phyloP scores from a whole-genome alignment of 2,888 invertebrate genomes.

The Dichetophora obliterata region DNA sequence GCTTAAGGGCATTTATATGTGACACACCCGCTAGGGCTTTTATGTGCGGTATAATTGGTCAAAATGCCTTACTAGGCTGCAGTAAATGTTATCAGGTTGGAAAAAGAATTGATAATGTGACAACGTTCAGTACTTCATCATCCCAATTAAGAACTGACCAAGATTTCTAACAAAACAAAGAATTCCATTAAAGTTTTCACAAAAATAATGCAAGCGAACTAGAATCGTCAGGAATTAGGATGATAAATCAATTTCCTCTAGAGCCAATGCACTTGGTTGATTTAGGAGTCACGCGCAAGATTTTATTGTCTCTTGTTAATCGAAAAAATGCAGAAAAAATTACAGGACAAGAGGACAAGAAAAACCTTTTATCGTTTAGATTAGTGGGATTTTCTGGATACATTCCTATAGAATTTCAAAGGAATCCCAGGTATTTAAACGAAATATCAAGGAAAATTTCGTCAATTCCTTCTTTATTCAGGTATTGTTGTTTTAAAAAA shows the following conservation, averaged over 20 bases:
- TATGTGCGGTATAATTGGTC: no score
- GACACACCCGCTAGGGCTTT: no score
- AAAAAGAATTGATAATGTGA: conserved; percentile 30
- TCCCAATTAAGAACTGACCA: conserved; percentile 20
- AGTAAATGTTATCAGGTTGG: conserved; percentile 29
- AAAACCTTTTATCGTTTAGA: background rate
- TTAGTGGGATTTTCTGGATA: conserved; percentile 21
- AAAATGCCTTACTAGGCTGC: conserved; percentile 31
- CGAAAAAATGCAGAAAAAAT: conserved; percentile 2
- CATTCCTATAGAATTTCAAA: conserved; percentile 40
- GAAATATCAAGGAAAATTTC: conserved; percentile 29
- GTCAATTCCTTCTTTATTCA: conserved; percentile 43
- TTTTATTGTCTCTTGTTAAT: background rate
- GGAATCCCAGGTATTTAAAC: conserved; percentile 40
- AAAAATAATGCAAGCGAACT: conserved; percentile 13
- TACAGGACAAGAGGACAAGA: no score
- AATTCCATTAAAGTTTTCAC: conserved; percentile 26
- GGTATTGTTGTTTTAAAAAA: conserved; percentile 39
- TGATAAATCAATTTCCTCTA: conserved; percentile 10
- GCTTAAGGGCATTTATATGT: no score
- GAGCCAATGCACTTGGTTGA: conserved; percentile 6
- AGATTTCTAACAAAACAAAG: conserved; percentile 30
- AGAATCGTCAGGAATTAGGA: conserved; percentile 17
- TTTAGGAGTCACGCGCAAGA: background rate
- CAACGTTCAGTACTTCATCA: conserved; percentile 11